phyloP scores from a whole-genome alignment of 2,797 vertebrate species.

The Malurus splendens region DNA sequence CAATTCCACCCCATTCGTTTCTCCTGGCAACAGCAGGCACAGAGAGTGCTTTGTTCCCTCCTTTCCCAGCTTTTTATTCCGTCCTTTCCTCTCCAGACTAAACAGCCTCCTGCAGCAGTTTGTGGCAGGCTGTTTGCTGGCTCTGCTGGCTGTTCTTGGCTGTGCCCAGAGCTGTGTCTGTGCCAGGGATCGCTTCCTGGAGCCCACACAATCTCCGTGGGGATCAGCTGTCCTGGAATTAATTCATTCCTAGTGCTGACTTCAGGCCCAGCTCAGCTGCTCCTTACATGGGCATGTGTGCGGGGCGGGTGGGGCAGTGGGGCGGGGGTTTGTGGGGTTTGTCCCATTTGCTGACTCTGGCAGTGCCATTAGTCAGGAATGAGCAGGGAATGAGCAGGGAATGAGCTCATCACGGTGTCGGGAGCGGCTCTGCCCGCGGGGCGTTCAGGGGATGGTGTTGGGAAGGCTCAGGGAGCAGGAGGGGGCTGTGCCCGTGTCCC shows the following conservation, averaged over 20 bases:
- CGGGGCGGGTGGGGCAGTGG: not conserved
- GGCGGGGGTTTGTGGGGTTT: not conserved
- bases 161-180: not conserved
- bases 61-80: not conserved
- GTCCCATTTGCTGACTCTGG: constrained; percentile 3
- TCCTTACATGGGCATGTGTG: constrained; percentile 27
- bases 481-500: not conserved
- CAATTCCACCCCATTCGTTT: not conserved
- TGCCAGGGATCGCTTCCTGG: not conserved
- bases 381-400: not conserved
- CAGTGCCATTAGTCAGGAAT: not conserved
- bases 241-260: not conserved
- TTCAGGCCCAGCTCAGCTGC: not conserved
- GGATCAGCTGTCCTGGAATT: not conserved
- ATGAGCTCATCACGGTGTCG: constrained; percentile 24
- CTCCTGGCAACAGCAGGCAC: not conserved
- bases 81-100: not conserved
- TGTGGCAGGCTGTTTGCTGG: not conserved
- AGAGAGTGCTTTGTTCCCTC: not conserved
- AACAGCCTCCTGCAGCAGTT: not conserved
- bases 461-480: not conserved
- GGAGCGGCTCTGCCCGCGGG: too few species aligned
- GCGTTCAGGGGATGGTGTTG: too few species aligned
- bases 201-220: not conserved
- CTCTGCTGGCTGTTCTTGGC: not conserved